Percentiles rank a stretch among this genome's conserved stretches.
These are phyloP conservation scores for Alosa alosa DNA, from an alignment of 2,113 vertebrate species.

Conservation along the genomic window DNA sequence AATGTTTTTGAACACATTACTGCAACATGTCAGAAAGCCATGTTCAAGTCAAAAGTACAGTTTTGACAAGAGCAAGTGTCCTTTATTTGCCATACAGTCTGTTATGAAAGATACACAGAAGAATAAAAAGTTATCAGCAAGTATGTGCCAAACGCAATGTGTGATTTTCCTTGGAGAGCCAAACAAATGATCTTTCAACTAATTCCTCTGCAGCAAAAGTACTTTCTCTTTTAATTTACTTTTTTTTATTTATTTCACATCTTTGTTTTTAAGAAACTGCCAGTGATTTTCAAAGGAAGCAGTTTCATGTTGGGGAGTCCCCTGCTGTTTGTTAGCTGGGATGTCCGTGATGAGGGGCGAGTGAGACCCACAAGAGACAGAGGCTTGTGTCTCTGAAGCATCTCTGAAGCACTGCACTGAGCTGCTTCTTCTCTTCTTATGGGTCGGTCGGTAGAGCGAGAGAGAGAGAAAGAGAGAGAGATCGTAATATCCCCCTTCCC, in stretches of 20 bases:
- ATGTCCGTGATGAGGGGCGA: neutral
- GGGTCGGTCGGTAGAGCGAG: constrained; percentile 2
- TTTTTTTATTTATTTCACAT: neutral
- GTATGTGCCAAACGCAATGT: neutral
- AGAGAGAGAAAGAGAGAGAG: constrained; percentile 4
- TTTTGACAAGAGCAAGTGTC: neutral
- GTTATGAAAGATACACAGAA: neutral
- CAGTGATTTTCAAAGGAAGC: constrained; percentile 15
- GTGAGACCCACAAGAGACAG: neutral
- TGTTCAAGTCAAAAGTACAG: neutral
- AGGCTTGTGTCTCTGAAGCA: neutral
- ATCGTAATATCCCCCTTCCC: constrained; percentile 29
- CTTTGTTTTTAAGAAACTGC: constrained; percentile 11
- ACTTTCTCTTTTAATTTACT: constrained; percentile 15
- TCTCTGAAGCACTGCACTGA: constrained; percentile 12
- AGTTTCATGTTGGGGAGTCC: neutral
- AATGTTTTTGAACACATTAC: neutral
- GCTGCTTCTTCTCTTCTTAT: constrained; percentile 13
- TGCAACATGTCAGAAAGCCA: neutral
- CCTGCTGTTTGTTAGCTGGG: constrained; percentile 5
- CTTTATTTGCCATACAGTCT: neutral
- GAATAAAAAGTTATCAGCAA: neutral
- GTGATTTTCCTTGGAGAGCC: neutral
- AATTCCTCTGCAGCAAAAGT: neutral
- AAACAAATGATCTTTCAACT: constrained; percentile 12